Conservation (phyloP, 2,888 invertebrate species). For the Eupithecia pulchellata region DNA sequence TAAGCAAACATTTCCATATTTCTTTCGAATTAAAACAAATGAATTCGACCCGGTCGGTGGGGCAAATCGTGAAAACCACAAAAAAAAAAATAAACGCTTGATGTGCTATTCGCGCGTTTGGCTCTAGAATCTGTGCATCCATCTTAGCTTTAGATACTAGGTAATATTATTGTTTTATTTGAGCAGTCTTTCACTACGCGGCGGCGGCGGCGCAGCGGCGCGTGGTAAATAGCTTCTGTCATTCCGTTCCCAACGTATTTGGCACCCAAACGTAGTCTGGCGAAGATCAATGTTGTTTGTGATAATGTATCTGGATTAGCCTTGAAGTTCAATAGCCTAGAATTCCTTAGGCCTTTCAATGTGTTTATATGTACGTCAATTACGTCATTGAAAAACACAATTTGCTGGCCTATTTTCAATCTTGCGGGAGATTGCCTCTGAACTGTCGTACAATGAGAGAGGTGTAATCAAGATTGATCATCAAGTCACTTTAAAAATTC, state of each 20-base stretch:
- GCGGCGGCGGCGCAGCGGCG: conserved; percentile 8
- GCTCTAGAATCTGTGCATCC: neutral
- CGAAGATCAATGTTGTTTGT: conserved; percentile 26
- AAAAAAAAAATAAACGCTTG: no score
- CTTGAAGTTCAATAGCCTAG: conserved; percentile 22
- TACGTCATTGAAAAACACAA: conserved; percentile 24
- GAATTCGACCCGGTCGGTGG: no score
- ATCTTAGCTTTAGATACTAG: neutral
- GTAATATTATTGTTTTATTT: neutral
- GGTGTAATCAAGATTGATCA: conserved; percentile 3
- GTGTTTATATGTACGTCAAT: conserved; percentile 31
- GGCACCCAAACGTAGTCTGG: conserved; percentile 31
- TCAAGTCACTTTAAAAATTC: neutral
- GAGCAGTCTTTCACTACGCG: neutral
- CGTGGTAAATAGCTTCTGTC: conserved; percentile 1
- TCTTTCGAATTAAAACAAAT: neutral
- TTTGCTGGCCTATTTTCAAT: conserved; percentile 21
- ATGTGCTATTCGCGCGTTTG: neutral
- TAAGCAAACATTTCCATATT: no score
- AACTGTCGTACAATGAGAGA: conserved; percentile 2
- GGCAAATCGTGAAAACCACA: no score
- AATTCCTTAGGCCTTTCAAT: conserved; percentile 18
- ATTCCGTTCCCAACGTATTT: conserved; percentile 9
- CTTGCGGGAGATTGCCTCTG: conserved; percentile 3
- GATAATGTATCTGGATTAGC: conserved; percentile 25